These are phyloP conservation scores for Ormyrus labotus DNA, from an alignment of 2,888 invertebrate species.

Conservation along the genomic window DNA sequence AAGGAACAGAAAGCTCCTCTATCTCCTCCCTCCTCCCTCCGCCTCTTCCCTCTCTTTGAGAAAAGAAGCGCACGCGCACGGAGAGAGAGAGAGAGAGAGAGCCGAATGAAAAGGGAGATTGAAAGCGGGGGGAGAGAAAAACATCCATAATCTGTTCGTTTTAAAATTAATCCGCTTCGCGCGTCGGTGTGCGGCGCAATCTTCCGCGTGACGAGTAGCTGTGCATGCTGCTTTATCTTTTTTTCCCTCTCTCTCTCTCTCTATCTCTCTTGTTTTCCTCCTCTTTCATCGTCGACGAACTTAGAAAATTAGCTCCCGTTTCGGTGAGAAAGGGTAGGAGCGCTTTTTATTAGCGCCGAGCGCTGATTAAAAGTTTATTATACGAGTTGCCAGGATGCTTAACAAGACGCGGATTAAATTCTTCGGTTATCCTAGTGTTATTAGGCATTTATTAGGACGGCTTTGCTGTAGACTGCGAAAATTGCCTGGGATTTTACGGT, in stretches of 20 bases:
- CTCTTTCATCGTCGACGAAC: constrained; percentile 14
- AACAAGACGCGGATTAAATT: neutral
- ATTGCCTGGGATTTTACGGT: too few species aligned
- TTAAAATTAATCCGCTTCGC: constrained; percentile 55
- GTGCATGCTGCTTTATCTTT: neutral
- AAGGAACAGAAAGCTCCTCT: neutral
- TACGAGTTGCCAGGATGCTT: neutral
- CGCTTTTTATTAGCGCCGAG: constrained; percentile 26
- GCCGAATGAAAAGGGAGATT: constrained; percentile 31
- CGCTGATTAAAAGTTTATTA: constrained; percentile 54
- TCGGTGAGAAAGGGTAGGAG: neutral
- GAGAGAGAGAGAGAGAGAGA: neutral
- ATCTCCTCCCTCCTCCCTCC: constrained; percentile 25
- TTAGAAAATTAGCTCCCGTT: constrained; percentile 51
- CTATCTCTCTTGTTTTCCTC: neutral
- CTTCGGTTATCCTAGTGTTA: neutral
- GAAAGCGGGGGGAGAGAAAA: constrained; percentile 34
- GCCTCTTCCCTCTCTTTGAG: constrained; percentile 25
- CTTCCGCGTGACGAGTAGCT: constrained; percentile 37
- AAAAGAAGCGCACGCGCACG: constrained; percentile 8
- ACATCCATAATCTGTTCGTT: constrained; percentile 54
- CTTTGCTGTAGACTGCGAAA: neutral
- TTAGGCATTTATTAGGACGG: neutral
- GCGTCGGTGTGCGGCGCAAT: constrained; percentile 29
- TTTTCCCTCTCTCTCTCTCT: neutral